A percentile compares a stretch with the other conserved stretches of the same genome.
phyloP scores from a whole-genome alignment of 2,113 vertebrate species.

The Psettodes erumei region DNA sequence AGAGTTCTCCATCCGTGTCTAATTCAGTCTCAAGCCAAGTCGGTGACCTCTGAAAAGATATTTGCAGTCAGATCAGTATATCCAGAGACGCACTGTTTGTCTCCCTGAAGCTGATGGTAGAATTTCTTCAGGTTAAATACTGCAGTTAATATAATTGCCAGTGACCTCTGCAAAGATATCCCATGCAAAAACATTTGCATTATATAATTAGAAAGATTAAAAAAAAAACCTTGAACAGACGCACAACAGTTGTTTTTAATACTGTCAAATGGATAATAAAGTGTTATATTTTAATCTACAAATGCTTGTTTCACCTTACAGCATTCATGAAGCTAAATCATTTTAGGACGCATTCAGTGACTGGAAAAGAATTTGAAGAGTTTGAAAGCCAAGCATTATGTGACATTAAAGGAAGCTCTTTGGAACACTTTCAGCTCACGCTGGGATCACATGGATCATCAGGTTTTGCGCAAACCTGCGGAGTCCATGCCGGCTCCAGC shows the following conservation, averaged over 20 bases:
- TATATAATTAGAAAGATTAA: constrained; percentile 5
- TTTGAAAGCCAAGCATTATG: too few species aligned
- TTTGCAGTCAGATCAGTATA: constrained; percentile 64
- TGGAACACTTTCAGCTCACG: too few species aligned
- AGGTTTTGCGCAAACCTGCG: too few species aligned
- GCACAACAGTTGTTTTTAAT: neutral
- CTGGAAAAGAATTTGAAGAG: too few species aligned
- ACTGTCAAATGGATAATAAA: neutral
- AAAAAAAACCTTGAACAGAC: too few species aligned
- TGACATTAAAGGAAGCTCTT: too few species aligned
- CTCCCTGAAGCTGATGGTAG: constrained; percentile 51
- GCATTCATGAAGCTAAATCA: neutral
- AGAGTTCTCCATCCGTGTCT: constrained; percentile 68
- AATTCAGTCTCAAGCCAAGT: constrained; percentile 75
- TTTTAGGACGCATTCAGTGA: neutral
- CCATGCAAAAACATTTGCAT: constrained; percentile 29
- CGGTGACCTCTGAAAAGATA: constrained; percentile 67
- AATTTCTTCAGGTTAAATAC: constrained; percentile 61
- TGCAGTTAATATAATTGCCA: constrained; percentile 43
- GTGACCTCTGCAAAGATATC: constrained; percentile 25
- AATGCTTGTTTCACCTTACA: neutral
- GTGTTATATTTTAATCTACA: neutral
- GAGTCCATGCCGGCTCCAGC: too few species aligned
- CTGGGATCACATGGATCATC: too few species aligned
- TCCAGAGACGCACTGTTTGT: constrained; percentile 36